Percentiles rank a stretch among this genome's conserved stretches.
Conservation (phyloP, 2,797 vertebrate genomes). For the Sebastolobus alascanus region DNA sequence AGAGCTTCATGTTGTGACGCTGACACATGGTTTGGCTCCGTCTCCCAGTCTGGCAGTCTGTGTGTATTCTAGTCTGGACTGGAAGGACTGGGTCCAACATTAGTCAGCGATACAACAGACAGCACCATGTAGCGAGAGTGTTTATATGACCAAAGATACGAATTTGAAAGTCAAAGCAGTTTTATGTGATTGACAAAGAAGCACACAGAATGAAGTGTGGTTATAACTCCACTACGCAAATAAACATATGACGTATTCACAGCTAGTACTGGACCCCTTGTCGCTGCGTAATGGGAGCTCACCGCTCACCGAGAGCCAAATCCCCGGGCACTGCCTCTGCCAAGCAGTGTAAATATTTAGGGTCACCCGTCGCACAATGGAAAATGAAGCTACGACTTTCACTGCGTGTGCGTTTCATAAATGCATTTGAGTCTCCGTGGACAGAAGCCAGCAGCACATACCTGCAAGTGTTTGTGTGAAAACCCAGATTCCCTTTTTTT, state of each 20-base stretch:
- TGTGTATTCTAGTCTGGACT: constrained; percentile 31
- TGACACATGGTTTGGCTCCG: constrained; percentile 26
- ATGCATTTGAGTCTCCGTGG: constrained; percentile 19
- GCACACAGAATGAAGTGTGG: constrained; percentile 21
- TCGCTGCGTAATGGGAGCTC: constrained; percentile 52
- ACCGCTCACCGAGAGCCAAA: constrained; percentile 40
- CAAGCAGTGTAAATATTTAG: constrained; percentile 88
- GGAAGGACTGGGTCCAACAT: constrained; percentile 35
- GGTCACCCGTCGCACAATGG: constrained; percentile 84
- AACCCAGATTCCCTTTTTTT: constrained; percentile 10
- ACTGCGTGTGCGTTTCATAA: constrained; percentile 13
- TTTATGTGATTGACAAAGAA: constrained; percentile 22
- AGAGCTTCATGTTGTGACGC: background rate
- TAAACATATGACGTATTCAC: constrained; percentile 43
- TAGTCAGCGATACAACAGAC: constrained; percentile 36
- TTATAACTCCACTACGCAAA: constrained; percentile 25
- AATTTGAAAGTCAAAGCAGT: constrained; percentile 4
- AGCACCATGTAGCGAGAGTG: constrained; percentile 10
- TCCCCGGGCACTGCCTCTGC: constrained; percentile 75
- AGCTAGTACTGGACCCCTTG: constrained; percentile 34
- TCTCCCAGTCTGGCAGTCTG: constrained; percentile 14
- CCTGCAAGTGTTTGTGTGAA: constrained; percentile 59
- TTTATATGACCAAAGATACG: constrained; percentile 40
- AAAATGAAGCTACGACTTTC: constrained; percentile 78
- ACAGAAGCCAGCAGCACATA: constrained; percentile 54